Conservation (phyloP, 2,113 vertebrate genomes). For the Misgurnus mizolepis region DNA sequence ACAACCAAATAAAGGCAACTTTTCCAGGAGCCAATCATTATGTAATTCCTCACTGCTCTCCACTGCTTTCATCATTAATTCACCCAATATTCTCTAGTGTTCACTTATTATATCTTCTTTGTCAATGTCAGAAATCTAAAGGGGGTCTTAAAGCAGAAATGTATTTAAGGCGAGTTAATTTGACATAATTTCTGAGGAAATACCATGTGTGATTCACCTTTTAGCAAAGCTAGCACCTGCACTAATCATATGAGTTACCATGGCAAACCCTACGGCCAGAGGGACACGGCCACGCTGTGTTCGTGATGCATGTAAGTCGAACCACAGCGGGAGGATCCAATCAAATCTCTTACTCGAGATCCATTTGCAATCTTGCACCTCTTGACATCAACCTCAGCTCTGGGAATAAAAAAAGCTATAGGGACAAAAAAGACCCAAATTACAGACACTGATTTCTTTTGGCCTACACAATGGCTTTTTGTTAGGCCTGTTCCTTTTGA, state of each 20-base stretch:
- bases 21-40: conserved; percentile 15
- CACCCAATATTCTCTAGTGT: neutral
- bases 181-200: conserved; percentile 4
- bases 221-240: conserved; percentile 4
- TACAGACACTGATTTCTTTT: conserved; percentile 26
- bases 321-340: conserved; percentile 15
- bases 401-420: neutral
- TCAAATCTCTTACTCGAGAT: conserved; percentile 38
- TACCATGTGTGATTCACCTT: conserved; percentile 8
- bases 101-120: neutral
- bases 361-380: conserved; percentile 34
- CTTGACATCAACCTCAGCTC: conserved; percentile 1
- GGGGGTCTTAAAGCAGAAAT: neutral
- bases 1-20: neutral
- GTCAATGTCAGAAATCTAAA: neutral
- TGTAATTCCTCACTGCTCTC: neutral
- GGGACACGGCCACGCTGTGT: conserved; percentile 28
- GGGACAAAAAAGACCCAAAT: neutral
- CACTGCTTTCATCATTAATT: conserved; percentile 3
- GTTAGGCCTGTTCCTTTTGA: neutral
- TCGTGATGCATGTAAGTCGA: neutral
- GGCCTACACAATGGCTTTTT: conserved; percentile 1
- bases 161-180: neutral
- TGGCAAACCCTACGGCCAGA: conserved; percentile 44
- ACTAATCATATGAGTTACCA: conserved; percentile 48